Conservation (phyloP, 1,140 invertebrate species). For the Leptopilina boulardi region DNA sequence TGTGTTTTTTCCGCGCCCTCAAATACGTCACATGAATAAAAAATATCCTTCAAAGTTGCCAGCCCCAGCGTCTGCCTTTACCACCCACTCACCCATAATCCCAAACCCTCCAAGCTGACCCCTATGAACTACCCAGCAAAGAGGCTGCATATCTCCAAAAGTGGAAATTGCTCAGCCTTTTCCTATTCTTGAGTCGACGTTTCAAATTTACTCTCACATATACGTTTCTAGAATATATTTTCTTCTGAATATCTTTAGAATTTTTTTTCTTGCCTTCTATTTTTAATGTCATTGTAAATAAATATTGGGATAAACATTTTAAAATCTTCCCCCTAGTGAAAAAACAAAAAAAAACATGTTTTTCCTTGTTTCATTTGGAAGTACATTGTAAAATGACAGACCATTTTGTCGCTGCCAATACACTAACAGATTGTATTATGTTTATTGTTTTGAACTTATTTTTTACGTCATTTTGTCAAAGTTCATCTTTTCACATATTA, state of each 20-base stretch:
- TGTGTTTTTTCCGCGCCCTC: slow-evolving; percentile 74
- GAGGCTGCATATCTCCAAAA: slow-evolving; percentile 20
- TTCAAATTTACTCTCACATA: not conserved
- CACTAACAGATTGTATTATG: too few relatives aligned
- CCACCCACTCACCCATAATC: slow-evolving; percentile 44
- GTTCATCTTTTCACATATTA: too few relatives aligned
- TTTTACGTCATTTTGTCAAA: too few relatives aligned
- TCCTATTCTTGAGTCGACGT: slow-evolving; percentile 31
- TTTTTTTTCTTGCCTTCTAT: not conserved
- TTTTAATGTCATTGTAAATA: too few relatives aligned
- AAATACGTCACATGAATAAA: slow-evolving; percentile 75
- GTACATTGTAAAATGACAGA: too few relatives aligned
- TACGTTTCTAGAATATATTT: not conserved
- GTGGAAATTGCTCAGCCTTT: slow-evolving; percentile 4
- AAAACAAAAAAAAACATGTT: too few relatives aligned
- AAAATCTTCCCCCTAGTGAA: too few relatives aligned
- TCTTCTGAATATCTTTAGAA: too few relatives aligned
- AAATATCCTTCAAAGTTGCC: slow-evolving; percentile 75
- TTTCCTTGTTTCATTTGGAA: too few relatives aligned
- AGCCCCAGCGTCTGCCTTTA: slow-evolving; percentile 61
- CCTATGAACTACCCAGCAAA: slow-evolving; percentile 45
- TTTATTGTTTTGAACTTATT: too few relatives aligned
- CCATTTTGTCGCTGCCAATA: too few relatives aligned
- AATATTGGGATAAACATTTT: too few relatives aligned
- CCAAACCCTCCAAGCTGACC: slow-evolving; percentile 47